phyloP scores from a whole-genome alignment of 2,888 invertebrate species.

The Pyrrhia umbra region DNA sequence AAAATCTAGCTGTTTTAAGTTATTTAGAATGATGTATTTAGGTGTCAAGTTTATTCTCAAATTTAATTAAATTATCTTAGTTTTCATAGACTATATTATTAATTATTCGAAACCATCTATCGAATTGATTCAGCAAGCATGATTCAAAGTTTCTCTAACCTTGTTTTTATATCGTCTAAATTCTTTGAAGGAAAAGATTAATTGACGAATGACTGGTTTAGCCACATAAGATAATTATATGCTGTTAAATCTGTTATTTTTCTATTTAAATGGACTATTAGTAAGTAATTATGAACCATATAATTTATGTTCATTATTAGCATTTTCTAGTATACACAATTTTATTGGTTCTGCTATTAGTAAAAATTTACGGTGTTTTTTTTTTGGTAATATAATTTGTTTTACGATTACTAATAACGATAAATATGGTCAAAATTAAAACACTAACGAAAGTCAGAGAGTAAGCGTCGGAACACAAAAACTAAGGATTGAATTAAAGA shows the following conservation, averaged over 20 bases:
- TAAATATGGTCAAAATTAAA: constrained; percentile 22
- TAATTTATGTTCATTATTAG: constrained; percentile 60
- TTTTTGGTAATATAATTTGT: constrained; percentile 37
- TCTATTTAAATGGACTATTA: constrained; percentile 46
- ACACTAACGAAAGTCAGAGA: constrained; percentile 24
- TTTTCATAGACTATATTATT: neutral
- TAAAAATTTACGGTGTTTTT: constrained; percentile 34
- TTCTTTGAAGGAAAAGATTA: constrained; percentile 27
- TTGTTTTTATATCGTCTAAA: constrained; percentile 14
- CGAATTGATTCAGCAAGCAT: neutral
- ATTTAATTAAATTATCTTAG: neutral
- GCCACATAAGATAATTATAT: constrained; percentile 42
- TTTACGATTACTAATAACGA: constrained; percentile 24
- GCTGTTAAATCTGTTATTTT: constrained; percentile 43
- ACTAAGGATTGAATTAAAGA: neutral
- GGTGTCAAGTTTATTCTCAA: neutral
- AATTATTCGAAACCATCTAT: neutral
- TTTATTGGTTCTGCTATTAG: constrained; percentile 35
- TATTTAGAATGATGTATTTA: neutral
- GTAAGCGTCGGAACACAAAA: constrained; percentile 4
- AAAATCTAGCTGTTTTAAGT: neutral
- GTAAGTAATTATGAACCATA: constrained; percentile 55
- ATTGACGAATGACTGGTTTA: constrained; percentile 34
- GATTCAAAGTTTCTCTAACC: neutral
- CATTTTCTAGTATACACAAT: constrained; percentile 44